Base-by-base conservation (phyloP, 2,113 vertebrate genomes). In the Actenoides hombroni region DNA sequence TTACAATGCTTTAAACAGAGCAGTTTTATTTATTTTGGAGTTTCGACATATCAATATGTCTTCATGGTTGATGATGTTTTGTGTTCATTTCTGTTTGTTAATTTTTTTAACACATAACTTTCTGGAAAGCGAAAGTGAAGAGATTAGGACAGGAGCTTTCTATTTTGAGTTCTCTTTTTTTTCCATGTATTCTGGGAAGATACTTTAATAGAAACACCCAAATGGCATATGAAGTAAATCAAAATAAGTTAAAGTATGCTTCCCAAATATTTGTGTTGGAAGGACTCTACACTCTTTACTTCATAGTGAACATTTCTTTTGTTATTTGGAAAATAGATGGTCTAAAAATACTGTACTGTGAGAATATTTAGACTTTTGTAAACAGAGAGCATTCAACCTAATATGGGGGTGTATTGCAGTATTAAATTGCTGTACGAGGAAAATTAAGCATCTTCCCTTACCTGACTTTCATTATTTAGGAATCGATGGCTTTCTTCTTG, bases 201-300 rank as follows among this genome's bases (percentile, higher is more conserved):
- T 60, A 65, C 67, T 88, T 91, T 69, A 67, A 24, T 60, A 86
- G 90, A 88, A 97, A 93, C 20, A 37, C 67, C 13, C 76, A 94
- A 76, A 80, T 75, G 61, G 65, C 75, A 86, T 79, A 57, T 81
- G 68, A 91, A 95, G 89, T 95, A 94, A 94, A 97, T 95, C 61
- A 95, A 96, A 95, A 83, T 95, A 93, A 95, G 64, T 88, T 95
- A 14, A 96, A 97, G 67, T 75, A 95, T 87, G 63, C 56, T 79
- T 92, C 74, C 70, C 88, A 97, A 94, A 90, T 97, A 91, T 96
- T 97, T 96, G 67, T 94, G 63, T 95, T 97, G 95, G 93, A 97
- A 88, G 40, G 26, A 82, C 40, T 83, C 24, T 92, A 53, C 7
- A 2, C 76, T 87, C 93, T 94, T 79, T 79, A 85, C 49, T 95